A percentile compares a stretch with the other conserved stretches of the same genome.
Conservation (phyloP, 2,888 invertebrate genomes). For the Dicycla oo region DNA sequence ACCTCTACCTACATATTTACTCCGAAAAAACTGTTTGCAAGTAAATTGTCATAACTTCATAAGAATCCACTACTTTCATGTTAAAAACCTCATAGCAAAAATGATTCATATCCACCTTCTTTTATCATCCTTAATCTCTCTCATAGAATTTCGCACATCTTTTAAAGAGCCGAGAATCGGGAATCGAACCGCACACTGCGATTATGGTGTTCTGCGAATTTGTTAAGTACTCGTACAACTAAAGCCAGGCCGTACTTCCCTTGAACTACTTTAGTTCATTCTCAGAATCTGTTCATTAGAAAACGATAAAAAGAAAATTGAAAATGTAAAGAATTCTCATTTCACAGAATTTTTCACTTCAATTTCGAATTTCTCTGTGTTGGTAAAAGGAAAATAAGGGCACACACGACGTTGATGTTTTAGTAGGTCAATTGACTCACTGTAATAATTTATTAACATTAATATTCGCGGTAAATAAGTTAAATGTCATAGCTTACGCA, state of each 20-base stretch:
- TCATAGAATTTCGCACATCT: background rate
- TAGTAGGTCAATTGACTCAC: conserved; percentile 57
- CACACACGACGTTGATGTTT: conserved; percentile 1
- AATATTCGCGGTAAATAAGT: conserved; percentile 42
- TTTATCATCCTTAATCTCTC: background rate
- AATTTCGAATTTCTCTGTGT: background rate
- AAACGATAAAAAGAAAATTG: background rate
- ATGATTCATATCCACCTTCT: background rate
- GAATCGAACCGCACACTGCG: background rate
- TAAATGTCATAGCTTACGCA: conserved; percentile 56
- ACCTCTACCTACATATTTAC: background rate
- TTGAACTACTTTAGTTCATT: conserved; percentile 1
- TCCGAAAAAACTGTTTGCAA: too few relatives aligned
- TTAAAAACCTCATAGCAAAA: background rate
- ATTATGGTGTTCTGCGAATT: conserved; percentile 9
- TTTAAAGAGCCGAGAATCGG: background rate
- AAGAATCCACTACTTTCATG: background rate
- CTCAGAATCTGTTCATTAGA: background rate
- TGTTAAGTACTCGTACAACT: background rate
- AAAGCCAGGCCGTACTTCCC: background rate
- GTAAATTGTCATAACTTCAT: background rate
- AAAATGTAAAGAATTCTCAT: background rate
- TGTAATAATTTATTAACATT: conserved; percentile 44
- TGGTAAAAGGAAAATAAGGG: conserved; percentile 24
- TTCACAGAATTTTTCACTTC: background rate